phyloP scores from a whole-genome alignment of 2,888 invertebrate species.

The Malacosoma neustria region DNA sequence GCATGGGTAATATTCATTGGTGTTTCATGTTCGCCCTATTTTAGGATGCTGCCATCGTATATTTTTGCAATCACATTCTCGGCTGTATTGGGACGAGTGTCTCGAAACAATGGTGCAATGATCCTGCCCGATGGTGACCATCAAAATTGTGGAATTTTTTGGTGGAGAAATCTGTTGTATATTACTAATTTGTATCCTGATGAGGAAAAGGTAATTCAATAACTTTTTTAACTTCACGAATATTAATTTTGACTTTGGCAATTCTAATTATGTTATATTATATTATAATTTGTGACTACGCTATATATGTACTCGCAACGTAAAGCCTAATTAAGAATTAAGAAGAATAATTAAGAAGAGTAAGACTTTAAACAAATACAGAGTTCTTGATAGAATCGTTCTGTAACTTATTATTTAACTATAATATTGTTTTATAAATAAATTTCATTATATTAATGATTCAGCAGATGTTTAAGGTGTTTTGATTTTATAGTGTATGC shows the following conservation, averaged over 20 bases:
- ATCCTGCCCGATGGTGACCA: conserved; percentile 73
- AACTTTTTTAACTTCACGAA: no score
- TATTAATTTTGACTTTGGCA: no score
- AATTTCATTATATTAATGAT: neutral
- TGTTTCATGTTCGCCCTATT: no score
- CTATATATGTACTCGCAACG: no score
- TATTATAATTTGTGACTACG: no score
- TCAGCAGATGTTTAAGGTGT: neutral
- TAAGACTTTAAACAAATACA: no score
- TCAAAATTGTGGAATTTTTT: conserved; percentile 70
- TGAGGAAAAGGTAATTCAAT: conserved; percentile 76
- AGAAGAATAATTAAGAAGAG: no score
- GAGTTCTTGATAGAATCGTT: no score
- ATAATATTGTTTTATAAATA: neutral
- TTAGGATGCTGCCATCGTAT: conserved; percentile 77
- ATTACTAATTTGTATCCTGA: conserved; percentile 75
- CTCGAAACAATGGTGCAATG: conserved; percentile 34
- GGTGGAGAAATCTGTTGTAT: conserved; percentile 79
- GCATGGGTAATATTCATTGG: no score
- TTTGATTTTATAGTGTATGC: conserved; percentile 82
- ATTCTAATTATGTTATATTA: no score
- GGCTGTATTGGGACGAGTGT: conserved; percentile 44
- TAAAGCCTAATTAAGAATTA: no score
- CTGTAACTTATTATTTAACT: no score
- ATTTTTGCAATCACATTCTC: conserved; percentile 69